Evolutionary conservation across 1,140 invertebrate genomes (phyloP), one percentile per base, ranked within the genome.

Genomic region (Wiebesia pumilae): DNA sequence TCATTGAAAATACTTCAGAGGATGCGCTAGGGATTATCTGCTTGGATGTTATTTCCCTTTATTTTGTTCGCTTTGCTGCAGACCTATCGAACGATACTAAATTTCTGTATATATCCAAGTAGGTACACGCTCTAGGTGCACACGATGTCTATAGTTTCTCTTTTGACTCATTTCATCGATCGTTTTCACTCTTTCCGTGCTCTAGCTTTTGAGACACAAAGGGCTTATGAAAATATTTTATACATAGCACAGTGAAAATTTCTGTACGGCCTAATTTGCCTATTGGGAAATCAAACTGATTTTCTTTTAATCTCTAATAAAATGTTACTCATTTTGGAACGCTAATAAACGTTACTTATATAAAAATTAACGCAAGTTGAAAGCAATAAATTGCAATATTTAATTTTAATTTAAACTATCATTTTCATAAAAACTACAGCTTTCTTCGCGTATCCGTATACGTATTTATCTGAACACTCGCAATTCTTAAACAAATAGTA

Each of bases 21-120:
- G 16, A 67, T 35, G 65, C 58, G 27, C 82, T 14, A 0, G n/a
- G 21, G 75, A 84, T 79, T 84, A 78, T 84, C 38, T 51, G n/a
- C 35, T 65, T n/a, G 27, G 10, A 51, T 35, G 43, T 67, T 77
- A n/a, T 33, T 27, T 69, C 58, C 35, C 27, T 67, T 40, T 81
- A 67, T 43, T 67, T 65, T 9, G 62, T 35, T 65, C 19, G 62
- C 58, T 67, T 80, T 80, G n/a, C 38, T 62, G 27, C 14, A 27
- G 33, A 51, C 16, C n/a, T 80, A 51, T 14, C 75, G n/a, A 27
- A 0, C 78, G 35, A 67, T 81, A 35, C 35, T 67, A 35, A 81
- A 69, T 81, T 67, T 24, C 35, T 62, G 4, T 30, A 7, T 30
- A 35, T 16, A 19, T 35, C 10, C 30, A 80, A 58, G 27, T 47